Conservation (phyloP, 2,888 invertebrate species). For the Limnephilus lunatus region DNA sequence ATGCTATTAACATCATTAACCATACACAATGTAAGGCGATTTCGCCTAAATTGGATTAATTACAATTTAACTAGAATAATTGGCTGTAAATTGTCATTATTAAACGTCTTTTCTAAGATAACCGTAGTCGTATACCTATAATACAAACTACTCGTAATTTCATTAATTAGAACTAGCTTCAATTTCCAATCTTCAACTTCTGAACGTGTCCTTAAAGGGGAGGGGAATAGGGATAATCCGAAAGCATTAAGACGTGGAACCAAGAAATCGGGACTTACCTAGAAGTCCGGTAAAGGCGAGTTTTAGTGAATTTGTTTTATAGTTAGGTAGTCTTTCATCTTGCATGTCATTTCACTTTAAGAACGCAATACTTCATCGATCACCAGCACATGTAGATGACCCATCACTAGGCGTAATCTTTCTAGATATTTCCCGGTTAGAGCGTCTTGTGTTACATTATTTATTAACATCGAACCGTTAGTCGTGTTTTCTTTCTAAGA, state of each 20-base stretch:
- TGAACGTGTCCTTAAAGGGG: constrained; percentile 37
- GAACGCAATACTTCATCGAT: constrained; percentile 48
- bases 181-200: constrained; percentile 63
- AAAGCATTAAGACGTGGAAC: constrained; percentile 35
- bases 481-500: constrained; percentile 41
- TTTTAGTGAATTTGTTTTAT: constrained; percentile 48
- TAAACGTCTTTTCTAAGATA: constrained; percentile 58
- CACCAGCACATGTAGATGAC: constrained; percentile 46
- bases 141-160: constrained; percentile 57
- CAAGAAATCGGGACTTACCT: constrained; percentile 18
- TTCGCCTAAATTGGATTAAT: constrained; percentile 65
- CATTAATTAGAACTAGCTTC: constrained; percentile 60
- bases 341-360: constrained; percentile 48
- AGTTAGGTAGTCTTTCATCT: constrained; percentile 34
- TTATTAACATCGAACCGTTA: constrained; percentile 43
- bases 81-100: constrained; percentile 65
- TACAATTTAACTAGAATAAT: constrained; percentile 60
- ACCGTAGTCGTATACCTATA: constrained; percentile 45
- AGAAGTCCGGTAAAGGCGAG: constrained; percentile 24
- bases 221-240: neutral
- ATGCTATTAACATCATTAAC: constrained; percentile 54
- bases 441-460: constrained; percentile 28
- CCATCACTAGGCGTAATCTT: constrained; percentile 7
- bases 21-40: constrained; percentile 66
- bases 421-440: constrained; percentile 6